A percentile compares a stretch with the other conserved stretches of the same genome.
Evolutionary conservation across 1,140 invertebrate species (phyloP).

Genomic region (Cyclargus thomasi): DNA sequence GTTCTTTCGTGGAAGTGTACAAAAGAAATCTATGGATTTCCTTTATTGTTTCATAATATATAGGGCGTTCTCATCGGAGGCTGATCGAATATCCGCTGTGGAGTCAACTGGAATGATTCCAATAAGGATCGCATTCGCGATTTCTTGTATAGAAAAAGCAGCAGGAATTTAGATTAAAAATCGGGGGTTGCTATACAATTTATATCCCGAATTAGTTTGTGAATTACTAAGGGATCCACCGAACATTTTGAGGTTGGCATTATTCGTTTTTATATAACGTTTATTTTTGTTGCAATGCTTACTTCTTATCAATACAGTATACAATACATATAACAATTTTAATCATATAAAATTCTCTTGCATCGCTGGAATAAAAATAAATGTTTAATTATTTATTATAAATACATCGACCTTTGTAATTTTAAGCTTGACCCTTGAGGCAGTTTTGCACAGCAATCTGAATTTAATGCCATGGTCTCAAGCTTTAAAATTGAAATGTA

Average conservation of each 20-base stretch:
- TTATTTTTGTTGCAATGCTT: background rate
- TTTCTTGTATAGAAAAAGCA: slow-evolving; percentile 37
- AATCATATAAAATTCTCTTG: no score
- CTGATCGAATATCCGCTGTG: slow-evolving; percentile 22
- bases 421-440: no score
- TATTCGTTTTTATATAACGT: background rate
- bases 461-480: no score
- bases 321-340: no score
- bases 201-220: slow-evolving; percentile 5
- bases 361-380: no score
- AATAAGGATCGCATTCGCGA: slow-evolving; percentile 37
- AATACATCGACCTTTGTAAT: no score
- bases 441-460: no score
- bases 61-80: background rate
- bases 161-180: slow-evolving; percentile 71
- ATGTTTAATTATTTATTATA: no score
- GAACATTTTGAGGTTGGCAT: background rate
- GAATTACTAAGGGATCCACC: background rate
- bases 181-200: slow-evolving; percentile 30
- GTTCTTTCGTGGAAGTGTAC: no score
- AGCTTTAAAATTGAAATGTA: no score
- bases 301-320: no score
- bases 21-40: background rate
- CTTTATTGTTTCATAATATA: slow-evolving; percentile 3
- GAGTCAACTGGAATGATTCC: slow-evolving; percentile 42